Percentiles rank a stretch among this genome's conserved stretches.
Conservation (phyloP, 2,797 vertebrate genomes). For the Xenops minutus region DNA sequence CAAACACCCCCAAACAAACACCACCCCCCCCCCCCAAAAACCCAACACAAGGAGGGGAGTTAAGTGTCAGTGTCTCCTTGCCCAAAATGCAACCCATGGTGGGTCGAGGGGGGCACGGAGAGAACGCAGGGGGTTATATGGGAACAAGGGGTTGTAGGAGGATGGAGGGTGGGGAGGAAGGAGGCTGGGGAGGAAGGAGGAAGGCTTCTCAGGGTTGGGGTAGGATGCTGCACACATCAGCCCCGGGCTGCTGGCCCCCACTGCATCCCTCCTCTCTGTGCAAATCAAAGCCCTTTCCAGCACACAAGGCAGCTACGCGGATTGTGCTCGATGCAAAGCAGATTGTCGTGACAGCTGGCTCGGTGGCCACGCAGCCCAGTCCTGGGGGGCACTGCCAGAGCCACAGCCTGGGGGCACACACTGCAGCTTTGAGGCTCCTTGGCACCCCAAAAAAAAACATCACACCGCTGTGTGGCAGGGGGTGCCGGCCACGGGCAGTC, state of each 20-base stretch:
- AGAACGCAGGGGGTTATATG: neutral
- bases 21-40: neutral
- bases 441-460: neutral
- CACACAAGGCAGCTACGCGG: slow-evolving; percentile 70
- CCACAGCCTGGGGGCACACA: neutral
- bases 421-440: neutral
- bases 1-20: too few relatives aligned
- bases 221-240: slow-evolving; percentile 36
- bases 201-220: slow-evolving; percentile 24
- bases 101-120: neutral
- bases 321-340: slow-evolving; percentile 61
- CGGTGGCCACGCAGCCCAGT: neutral
- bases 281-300: slow-evolving; percentile 78
- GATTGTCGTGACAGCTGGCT: slow-evolving; percentile 64
- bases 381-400: neutral
- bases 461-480: neutral
- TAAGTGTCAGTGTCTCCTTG: slow-evolving; percentile 34
- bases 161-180: neutral
- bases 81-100: slow-evolving; percentile 49
- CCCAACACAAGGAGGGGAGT: neutral
- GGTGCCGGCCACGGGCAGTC: slow-evolving; percentile 67
- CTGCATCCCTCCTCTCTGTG: slow-evolving; percentile 69
- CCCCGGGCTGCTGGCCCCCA: neutral
- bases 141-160: neutral
- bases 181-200: neutral